Base-by-base conservation (phyloP, 2,888 invertebrate species). In the Microchrysa polita region DNA sequence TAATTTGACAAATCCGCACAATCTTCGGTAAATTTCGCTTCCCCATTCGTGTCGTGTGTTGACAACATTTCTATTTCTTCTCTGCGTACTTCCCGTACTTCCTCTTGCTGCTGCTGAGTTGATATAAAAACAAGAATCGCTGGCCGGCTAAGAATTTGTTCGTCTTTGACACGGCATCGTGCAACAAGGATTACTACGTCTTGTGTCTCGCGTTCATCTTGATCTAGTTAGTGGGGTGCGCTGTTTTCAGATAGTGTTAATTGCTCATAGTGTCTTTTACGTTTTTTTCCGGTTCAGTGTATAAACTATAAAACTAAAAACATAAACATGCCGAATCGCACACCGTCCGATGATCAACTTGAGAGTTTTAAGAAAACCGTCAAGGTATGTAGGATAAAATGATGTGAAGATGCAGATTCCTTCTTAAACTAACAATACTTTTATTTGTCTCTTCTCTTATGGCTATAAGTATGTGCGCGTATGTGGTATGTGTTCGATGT, bases 261-360 rank as follows among this genome's bases (percentile, higher is more conserved):
- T 34, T 34, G 27, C 7, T 34, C 27, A n/a, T n/a, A 34, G 18
- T n/a, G n/a, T 5, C 53, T 71, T 71, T 44, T 42, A 59, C 60
- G 60, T 22, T 40, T 27, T 52, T 12, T 67, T 2, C 23, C 27
- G 18, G 48, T 16, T 34, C n/a, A 22, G 57, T 72, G n/a, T 34
- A 4, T 40, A 71, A 23, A 40, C 53, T 40, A 42, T 63, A n/a
- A 71, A 23, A 40, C 53, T 40, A 42, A 40, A n/a, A 14, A 22
- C 44, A 80, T 78, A 34, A 34, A 34, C 69, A 87, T 87, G 87
- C 81, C 88, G 77, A 85, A 85, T 76, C 87, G 91, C 77, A 89
- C 90, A 78, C 87, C 89, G 65, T 88, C 91, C 23, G 79, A 88
- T 52, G 89, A 91, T 78, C 91, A 92, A 82, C 86, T 92, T 72